Conservation (phyloP, 2,797 vertebrate genomes). For the Sebastiscus tertius region DNA sequence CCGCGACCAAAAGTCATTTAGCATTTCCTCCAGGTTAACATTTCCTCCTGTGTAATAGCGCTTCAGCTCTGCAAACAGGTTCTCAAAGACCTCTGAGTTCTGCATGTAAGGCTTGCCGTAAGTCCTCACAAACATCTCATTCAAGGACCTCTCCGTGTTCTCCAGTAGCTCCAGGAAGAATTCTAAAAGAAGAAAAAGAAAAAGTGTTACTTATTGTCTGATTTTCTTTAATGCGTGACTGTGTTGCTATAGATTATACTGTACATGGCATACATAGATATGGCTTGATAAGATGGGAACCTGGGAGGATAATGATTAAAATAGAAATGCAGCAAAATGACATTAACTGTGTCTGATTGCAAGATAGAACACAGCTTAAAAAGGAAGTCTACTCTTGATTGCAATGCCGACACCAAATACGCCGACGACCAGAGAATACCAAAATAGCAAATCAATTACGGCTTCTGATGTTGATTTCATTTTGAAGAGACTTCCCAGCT, state of each 20-base stretch:
- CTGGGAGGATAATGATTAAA: constrained; percentile 17
- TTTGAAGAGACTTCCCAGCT: constrained; percentile 32
- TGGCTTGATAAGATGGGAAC: background rate
- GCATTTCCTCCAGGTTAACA: constrained; percentile 96
- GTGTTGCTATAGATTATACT: background rate
- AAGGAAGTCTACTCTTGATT: constrained; percentile 17
- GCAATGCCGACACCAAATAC: background rate
- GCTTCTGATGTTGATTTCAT: constrained; percentile 32
- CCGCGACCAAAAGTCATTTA: constrained; percentile 97
- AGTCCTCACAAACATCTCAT: constrained; percentile 95
- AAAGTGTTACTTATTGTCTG: background rate
- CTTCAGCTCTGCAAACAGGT: constrained; percentile 94
- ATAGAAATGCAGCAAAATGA: constrained; percentile 4
- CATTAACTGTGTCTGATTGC: constrained; percentile 24
- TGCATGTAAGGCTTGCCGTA: constrained; percentile 97
- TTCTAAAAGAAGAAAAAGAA: constrained; percentile 76
- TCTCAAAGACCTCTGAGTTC: constrained; percentile 96
- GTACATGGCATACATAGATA: background rate
- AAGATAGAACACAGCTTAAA: background rate
- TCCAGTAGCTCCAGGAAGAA: constrained; percentile 96
- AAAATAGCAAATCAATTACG: constrained; percentile 38
- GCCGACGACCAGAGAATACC: background rate
- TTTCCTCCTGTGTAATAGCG: constrained; percentile 96
- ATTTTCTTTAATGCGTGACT: background rate
- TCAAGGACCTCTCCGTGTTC: constrained; percentile 92